Evolutionary conservation across 2,888 invertebrate genomes (phyloP), one percentile per base, ranked within the genome.

Genomic region (Caenorhabditis macrosperma): DNA sequence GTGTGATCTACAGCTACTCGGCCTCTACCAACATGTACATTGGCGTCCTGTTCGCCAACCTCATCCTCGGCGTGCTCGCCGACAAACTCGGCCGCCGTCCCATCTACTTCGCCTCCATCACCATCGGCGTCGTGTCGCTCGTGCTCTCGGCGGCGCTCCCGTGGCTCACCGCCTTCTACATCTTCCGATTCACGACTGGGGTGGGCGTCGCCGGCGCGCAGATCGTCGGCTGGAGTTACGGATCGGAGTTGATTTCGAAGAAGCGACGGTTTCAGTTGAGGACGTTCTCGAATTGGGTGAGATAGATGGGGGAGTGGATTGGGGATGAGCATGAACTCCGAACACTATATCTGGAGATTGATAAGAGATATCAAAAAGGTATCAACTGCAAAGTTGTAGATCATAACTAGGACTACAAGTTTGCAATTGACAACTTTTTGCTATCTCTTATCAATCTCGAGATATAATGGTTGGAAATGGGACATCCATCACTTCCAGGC

Each of bases 171-270:
- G 50, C 61, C 10, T 79, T 67, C 33, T 79, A 79, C 20, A 74
- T 74, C 12, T 79, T 79, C 26, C 78, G 78, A 41, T 74, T 79
- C 30, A 63, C 57, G 1, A 68, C 61, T 22, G 78, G 78, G 44
- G 44, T 79, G 7, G 67, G 57, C 22, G 68, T 74, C 0, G 72
- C 78, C 20, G 78, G 78, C 20, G 48, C 78, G 20, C 67, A 63
- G 15, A 74, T 63, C 24, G 78, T 79, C 33, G 78, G 78, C 24
- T 79, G 78, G 78, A 61, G 74, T 2, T 79, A 79, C 59, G 78
- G 78, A n/a, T 79, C 78, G 3, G 78, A 79, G 44, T 48, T 79
- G 74, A 74, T 79, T 15, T 74, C 78, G 0, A 38, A 74, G 5
- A 66, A 68, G n/a, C 10, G 74, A 24, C 48, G 78, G 35, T 64